A percentile compares a stretch with the other conserved stretches of the same genome.
Conservation (phyloP, 2,888 invertebrate species). For the Conops quadrifasciatus region DNA sequence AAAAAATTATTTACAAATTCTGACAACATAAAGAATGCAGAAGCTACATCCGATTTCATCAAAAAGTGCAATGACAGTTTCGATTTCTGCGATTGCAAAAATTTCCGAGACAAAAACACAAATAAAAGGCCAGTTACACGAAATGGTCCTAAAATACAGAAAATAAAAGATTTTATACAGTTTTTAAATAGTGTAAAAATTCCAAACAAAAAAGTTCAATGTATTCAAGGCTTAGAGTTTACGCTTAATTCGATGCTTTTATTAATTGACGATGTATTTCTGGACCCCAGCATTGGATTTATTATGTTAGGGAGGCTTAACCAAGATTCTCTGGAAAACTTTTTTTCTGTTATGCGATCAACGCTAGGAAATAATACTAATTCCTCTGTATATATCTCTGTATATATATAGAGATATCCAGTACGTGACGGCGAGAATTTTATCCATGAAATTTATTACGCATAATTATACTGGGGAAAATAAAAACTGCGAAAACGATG, state of each 20-base stretch:
- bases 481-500: constrained; percentile 7
- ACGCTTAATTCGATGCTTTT: background rate
- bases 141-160: constrained; percentile 6
- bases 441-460: constrained; percentile 13
- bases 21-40: constrained; percentile 1
- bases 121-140: constrained; percentile 3
- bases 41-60: background rate
- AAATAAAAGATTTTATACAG: background rate
- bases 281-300: constrained; percentile 13
- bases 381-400: no score
- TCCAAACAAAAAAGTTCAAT: background rate
- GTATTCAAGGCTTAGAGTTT: constrained; percentile 1
- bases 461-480: background rate
- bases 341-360: constrained; percentile 12
- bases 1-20: constrained; percentile 2
- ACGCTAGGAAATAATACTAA: constrained; percentile 11
- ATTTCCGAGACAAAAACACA: background rate
- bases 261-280: background rate
- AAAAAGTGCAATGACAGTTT: constrained; percentile 10
- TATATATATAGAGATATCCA: no score
- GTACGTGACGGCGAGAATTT: background rate
- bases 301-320: background rate
- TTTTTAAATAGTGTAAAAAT: background rate
- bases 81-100: constrained; percentile 5
- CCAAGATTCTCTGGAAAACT: constrained; percentile 5